These are phyloP conservation scores for Dendrolimus houi DNA, from an alignment of 2,888 invertebrate species.

Conservation along the genomic window DNA sequence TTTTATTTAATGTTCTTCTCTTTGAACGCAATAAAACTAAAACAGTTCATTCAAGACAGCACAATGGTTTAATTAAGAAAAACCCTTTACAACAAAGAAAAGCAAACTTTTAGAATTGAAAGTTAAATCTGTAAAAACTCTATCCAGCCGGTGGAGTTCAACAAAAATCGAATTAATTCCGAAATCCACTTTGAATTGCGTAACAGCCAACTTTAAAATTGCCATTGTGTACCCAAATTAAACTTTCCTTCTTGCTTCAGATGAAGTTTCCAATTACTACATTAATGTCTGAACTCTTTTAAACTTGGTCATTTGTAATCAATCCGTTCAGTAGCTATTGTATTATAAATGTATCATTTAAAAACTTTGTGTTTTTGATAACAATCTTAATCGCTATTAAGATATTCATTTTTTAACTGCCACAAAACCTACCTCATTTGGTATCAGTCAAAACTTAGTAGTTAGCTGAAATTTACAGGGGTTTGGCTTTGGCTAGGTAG, in stretches of 20 bases:
- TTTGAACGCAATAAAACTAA: too few relatives aligned
- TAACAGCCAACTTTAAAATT: slow-evolving; percentile 53
- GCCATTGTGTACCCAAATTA: slow-evolving; percentile 55
- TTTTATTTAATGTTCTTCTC: too few relatives aligned
- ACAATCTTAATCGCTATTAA: too few relatives aligned
- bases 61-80: slow-evolving; percentile 20
- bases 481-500: too few relatives aligned
- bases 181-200: slow-evolving; percentile 54
- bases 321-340: background rate
- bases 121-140: slow-evolving; percentile 40
- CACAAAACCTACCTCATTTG: too few relatives aligned
- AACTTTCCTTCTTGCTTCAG: slow-evolving; percentile 33
- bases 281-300: slow-evolving; percentile 6
- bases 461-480: too few relatives aligned
- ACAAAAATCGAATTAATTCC: slow-evolving; percentile 59
- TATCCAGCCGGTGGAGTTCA: slow-evolving; percentile 24
- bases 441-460: too few relatives aligned
- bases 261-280: slow-evolving; percentile 25
- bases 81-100: slow-evolving; percentile 27
- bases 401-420: too few relatives aligned
- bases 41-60: slow-evolving; percentile 4
- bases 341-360: too few relatives aligned
- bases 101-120: slow-evolving; percentile 29
- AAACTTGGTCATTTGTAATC: background rate
- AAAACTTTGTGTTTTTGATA: too few relatives aligned